Evolutionary conservation across 2,888 invertebrate genomes (phyloP), one percentile per base, ranked within the genome.

Genomic region (Thymelicus lineola): DNA sequence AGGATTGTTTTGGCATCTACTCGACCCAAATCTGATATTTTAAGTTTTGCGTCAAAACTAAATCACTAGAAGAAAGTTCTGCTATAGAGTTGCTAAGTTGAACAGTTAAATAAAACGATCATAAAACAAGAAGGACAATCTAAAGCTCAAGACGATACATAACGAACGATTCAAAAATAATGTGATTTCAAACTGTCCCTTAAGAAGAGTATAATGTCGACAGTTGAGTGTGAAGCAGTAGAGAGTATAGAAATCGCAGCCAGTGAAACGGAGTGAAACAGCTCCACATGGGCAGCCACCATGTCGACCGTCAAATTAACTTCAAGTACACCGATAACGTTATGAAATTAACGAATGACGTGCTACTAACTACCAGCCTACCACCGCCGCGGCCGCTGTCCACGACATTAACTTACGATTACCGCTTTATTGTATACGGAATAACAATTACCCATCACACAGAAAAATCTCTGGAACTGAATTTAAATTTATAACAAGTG

Each of bases 221-320:
- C 55, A 57, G 67, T 46, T 57, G 36, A 42, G 62, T 58, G 57
- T 46, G 46, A 69, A 63, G 38, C 15, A 48, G 66, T 62, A 66
- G 66, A 71, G 66, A 62, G 77, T 76, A 81, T 87, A 87, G 88
- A 88, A 88, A 88, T 87, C 87, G 86, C 82, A 79, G 75, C 77
- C 78, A 82, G 88, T 86, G 87, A 87, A 90, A 86, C 90, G 83
- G 79, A 87, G 88, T 90, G 90, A 87, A 89, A 89, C 89, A 84
- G 85, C 80, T 79, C 86, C 82, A 87, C 86, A 86, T 88, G 87
- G 81, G 75, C 89, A 88, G 80, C 73, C 81, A 88, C 83, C 91
- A 90, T 89, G 83, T 86, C 92, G 90, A 89, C 89, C 87, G 85
- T 89, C 90, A 89, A 91, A 90, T 87, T 86, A 85, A 81, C 82